Base-by-base conservation (phyloP, 2,888 invertebrate genomes). In the Drosophila hamatofila region DNA sequence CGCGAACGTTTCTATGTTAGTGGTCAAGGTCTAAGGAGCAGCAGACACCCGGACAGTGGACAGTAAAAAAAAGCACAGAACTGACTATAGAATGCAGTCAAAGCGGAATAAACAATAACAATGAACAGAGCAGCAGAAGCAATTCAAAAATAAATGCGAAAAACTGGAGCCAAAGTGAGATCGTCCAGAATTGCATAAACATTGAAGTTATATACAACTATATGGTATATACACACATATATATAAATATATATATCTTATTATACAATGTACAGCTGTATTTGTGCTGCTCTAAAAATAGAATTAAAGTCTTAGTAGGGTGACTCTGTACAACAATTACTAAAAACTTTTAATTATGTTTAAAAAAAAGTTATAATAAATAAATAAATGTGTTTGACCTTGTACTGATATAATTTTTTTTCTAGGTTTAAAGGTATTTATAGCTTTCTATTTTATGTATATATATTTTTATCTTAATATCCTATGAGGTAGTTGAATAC, bases 1-100 rank as follows among this genome's bases (percentile, higher is more conserved):
- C 39, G 65, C 68, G 73, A 65, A 72, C 72, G 73, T 83, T 85
- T 83, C 88, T 83, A 83, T 92, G 92, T 92, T 92, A 92, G 91
- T 92, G 92, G 92, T 92, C 92, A 92, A 92, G 92, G 92, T 92
- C 92, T 92, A 92, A 92, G 91, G 92, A 91, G 89, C 91, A 91
- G 72, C 76, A 66, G 88, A 85, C 85, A 78, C 41, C 48, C 37
- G 42, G 75, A 61, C 64, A 55, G 21, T 49, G 37, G 52, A 59
- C 42, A 55, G 11, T 30, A 44, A 23, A 23, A 16, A 12, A 3
- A 25, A n/a, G 5, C 33, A n/a, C 12, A 41, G 55, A 64, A 23
- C 57, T 46, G 57, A 70, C 48, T 57, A 41, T 64, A 80, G 75
- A 83, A 81, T 78, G 75, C 77, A 71, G 59, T 62, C 75, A 80